Evolutionary conservation across 2,113 vertebrate species (phyloP), one percentile per base, ranked within the genome.

Genomic region (Anarhynchus alexandrinus): DNA sequence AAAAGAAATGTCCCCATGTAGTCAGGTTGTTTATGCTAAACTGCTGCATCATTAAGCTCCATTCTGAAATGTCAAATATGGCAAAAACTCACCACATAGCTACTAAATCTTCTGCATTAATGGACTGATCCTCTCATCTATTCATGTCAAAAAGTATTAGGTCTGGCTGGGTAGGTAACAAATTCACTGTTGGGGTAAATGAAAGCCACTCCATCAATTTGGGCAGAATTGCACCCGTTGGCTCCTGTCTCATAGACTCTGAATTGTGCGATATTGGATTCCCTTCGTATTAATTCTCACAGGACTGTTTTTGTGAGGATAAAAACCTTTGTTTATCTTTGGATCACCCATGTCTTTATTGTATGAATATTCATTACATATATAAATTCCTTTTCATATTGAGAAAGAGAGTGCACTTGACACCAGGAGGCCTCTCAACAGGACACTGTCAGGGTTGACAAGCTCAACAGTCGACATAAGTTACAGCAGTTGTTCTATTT

Each of bases 31-130:
- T 95, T 94, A 85, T 88, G 70, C 74, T 95, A 66, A 97, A 93
- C 81, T 82, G 91, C 95, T 95, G 78, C 91, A 91, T 95, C 94
- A 85, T 94, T 97, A 95, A 91, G 89, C 84, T 85, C 94, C 51
- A 26, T 82, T 85, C 84, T 70, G 81, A 94, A 96, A 93, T 90
- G 95, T 93, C 95, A 97, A 89, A 97, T 81, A 95, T 82, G 86
- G 93, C 77, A 58, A 93, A 96, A 95, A 49, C 86, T 93, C 91
- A 89, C 61, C 73, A 82, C 82, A 95, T 19, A 96, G 74, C 91
- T 80, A 62, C 84, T 96, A 94, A 94, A 95, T 96, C 93, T 96
- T 93, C 91, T 91, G 93, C 96, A 95, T 95, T 97, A 94, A 93
- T 80, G 45, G 81, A 70, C 78, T 82, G 86, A 91, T 94, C 70